Percentiles rank a stretch among this genome's conserved stretches.
phyloP scores from a whole-genome alignment of 2,888 invertebrate species.

The Crossocerus cetratus region DNA sequence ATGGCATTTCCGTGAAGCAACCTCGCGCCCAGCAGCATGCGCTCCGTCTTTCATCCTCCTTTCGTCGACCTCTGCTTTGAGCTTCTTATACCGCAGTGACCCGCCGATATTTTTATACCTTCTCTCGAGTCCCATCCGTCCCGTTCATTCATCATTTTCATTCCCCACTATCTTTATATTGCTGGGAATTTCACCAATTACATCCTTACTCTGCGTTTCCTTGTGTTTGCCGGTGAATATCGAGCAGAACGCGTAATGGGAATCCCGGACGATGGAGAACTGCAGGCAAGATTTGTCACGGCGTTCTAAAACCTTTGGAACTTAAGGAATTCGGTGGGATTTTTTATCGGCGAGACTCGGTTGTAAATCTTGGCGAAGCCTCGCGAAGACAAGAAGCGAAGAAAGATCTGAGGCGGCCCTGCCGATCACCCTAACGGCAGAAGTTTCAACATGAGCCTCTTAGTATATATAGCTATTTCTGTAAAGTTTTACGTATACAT shows the following conservation, averaged over 20 bases:
- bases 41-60: not conserved
- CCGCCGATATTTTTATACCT: too few relatives aligned
- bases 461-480: constrained; percentile 29
- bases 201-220: too few relatives aligned
- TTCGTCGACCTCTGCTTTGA: not conserved
- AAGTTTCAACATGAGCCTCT: constrained; percentile 37
- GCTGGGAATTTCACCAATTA: constrained; percentile 52
- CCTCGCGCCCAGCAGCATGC: constrained; percentile 2
- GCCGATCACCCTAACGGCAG: constrained; percentile 17
- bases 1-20: constrained; percentile 59
- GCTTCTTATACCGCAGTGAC: not conserved
- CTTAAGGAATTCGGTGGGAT: too few relatives aligned
- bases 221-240: too few relatives aligned
- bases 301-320: not conserved
- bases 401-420: constrained; percentile 24
- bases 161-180: constrained; percentile 4
- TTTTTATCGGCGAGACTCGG: too few relatives aligned
- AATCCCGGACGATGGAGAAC: too few relatives aligned
- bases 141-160: not conserved
- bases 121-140: not conserved
- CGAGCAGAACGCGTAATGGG: too few relatives aligned
- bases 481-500: constrained; percentile 32
- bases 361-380: not conserved
- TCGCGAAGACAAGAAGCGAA: constrained; percentile 4
- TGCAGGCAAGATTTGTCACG: constrained; percentile 5